Percentiles rank a stretch among this genome's conserved stretches.
Evolutionary conservation across 2,113 vertebrate species (phyloP).

Genomic region (Vulpes lagopus): DNA sequence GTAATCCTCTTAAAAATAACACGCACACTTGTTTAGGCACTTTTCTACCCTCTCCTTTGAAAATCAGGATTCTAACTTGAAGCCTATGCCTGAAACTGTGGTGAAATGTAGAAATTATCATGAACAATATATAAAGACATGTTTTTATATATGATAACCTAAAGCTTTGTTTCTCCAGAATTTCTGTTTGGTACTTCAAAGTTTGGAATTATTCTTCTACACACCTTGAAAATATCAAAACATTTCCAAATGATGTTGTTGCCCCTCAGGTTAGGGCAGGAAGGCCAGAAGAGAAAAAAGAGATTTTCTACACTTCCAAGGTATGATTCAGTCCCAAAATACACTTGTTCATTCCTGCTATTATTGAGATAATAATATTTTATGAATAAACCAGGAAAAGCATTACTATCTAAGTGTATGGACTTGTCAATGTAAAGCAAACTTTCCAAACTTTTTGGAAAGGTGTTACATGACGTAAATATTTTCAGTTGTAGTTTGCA

Average conservation of each 20-base stretch:
- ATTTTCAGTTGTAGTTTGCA: not conserved
- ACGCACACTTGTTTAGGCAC: not conserved
- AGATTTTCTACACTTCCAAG: not conserved
- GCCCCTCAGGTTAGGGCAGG: not conserved
- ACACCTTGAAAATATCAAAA: constrained; percentile 32
- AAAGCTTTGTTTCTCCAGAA: constrained; percentile 38
- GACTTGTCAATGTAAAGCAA: not conserved
- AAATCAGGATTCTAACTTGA: constrained; percentile 9
- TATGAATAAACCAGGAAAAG: constrained; percentile 38
- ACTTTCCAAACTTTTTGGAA: not conserved
- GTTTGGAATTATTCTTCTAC: constrained; percentile 11
- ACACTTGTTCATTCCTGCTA: not conserved
- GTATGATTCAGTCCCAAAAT: constrained; percentile 54
- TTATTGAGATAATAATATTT: not conserved
- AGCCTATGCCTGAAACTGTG: not conserved
- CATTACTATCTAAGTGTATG: not conserved
- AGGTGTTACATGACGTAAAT: not conserved
- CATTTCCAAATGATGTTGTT: constrained; percentile 40
- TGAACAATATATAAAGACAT: constrained; percentile 7
- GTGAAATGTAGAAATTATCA: constrained; percentile 5
- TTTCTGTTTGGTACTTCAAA: not conserved
- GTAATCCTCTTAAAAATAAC: not conserved
- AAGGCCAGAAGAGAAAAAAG: not conserved
- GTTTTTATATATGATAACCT: constrained; percentile 9
- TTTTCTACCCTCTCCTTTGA: not conserved